Evolutionary conservation across 2,113 vertebrate genomes (phyloP).

Genomic region (Vireo altiloquus): DNA sequence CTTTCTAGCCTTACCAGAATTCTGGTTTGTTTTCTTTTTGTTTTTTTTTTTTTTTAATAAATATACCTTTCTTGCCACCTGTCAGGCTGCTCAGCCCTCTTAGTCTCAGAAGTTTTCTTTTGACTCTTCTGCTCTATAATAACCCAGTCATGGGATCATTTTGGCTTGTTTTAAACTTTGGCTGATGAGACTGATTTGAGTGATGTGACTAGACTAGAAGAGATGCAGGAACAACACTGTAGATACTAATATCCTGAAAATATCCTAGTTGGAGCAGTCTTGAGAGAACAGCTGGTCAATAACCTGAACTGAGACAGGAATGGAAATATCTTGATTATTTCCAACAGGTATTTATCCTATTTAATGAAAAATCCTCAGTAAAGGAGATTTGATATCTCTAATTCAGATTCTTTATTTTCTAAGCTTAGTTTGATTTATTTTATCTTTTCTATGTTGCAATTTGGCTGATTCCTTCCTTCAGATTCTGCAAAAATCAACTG

Average conservation of each 20-base stretch:
- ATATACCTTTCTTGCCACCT: neutral
- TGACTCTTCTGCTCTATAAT: neutral
- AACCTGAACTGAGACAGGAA: neutral
- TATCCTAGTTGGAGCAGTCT: neutral
- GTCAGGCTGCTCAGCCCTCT: neutral
- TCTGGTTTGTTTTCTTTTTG: neutral
- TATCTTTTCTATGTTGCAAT: neutral
- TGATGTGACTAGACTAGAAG: neutral
- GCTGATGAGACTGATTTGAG: neutral
- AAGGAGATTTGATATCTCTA: neutral
- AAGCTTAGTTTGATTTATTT: neutral
- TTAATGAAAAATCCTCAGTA: neutral
- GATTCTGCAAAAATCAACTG: neutral
- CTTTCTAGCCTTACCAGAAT: neutral
- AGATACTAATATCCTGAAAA: neutral
- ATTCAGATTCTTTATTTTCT: neutral
- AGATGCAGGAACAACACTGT: neutral
- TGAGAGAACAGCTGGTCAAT: neutral
- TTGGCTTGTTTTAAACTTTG: neutral
- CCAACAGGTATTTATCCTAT: neutral
- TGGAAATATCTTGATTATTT: neutral
- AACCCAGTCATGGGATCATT: neutral
- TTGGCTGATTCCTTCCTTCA: neutral
- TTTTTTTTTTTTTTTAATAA: neutral
- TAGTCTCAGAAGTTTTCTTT: neutral